Evolutionary conservation across 2,113 vertebrate species (phyloP).

Genomic region (Talpa occidentalis): DNA sequence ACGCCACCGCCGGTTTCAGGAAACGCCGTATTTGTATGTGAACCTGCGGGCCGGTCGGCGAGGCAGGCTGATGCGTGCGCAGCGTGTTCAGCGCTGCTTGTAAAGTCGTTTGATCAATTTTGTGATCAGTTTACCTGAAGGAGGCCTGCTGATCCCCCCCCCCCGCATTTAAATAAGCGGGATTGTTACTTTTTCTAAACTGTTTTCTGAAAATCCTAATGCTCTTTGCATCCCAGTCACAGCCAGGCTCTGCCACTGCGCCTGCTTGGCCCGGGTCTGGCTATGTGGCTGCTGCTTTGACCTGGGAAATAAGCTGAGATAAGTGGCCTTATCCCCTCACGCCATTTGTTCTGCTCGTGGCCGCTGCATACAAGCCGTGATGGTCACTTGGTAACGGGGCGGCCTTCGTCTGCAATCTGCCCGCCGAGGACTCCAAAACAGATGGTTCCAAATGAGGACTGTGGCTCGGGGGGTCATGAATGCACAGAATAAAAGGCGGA

Average conservation of each 20-base stretch:
- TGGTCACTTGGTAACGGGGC: constrained; percentile 40
- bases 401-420: constrained; percentile 52
- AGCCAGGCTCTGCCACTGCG: constrained; percentile 1
- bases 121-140: constrained; percentile 77
- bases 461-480: background rate
- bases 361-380: constrained; percentile 38
- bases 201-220: constrained; percentile 78
- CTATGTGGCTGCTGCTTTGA: constrained; percentile 48
- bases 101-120: constrained; percentile 76
- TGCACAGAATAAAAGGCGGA: background rate
- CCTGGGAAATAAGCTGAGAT: constrained; percentile 66
- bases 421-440: constrained; percentile 33
- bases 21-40: background rate
- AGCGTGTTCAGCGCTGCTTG: constrained; percentile 33
- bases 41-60: constrained; percentile 52
- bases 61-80: constrained; percentile 62
- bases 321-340: constrained; percentile 45
- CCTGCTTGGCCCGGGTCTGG: background rate
- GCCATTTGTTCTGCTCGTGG: constrained; percentile 56
- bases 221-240: constrained; percentile 69
- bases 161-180: constrained; percentile 68
- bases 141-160: constrained; percentile 58
- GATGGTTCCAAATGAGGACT: background rate
- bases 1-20: constrained; percentile 7
- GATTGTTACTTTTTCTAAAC: constrained; percentile 76